These are phyloP conservation scores for Prietella phreatophila DNA, from an alignment of 2,113 vertebrate genomes.

Conservation along the genomic window DNA sequence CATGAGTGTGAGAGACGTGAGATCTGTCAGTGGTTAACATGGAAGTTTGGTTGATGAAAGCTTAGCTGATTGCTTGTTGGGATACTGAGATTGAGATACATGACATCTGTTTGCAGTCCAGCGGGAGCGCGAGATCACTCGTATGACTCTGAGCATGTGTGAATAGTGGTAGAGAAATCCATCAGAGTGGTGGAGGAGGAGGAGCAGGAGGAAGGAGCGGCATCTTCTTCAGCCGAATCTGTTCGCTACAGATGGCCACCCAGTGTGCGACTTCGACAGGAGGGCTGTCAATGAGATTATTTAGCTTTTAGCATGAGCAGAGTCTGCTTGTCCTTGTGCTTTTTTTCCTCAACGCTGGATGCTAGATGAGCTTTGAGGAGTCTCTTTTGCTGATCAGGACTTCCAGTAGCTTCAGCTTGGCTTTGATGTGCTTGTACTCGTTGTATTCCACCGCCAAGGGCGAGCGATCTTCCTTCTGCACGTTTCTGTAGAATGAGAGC, in stretches of 20 bases:
- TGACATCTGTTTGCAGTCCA: background rate
- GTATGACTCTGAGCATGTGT: background rate
- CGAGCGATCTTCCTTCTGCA: slow-evolving; percentile 93
- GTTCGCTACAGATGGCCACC: slow-evolving; percentile 38
- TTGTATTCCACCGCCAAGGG: slow-evolving; percentile 90
- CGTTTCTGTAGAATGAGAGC: slow-evolving; percentile 73
- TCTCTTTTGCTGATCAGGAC: slow-evolving; percentile 97
- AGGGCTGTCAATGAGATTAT: slow-evolving; percentile 46
- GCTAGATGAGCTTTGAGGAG: slow-evolving; percentile 68
- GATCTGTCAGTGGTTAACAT: background rate
- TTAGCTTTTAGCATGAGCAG: slow-evolving; percentile 38
- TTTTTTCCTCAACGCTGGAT: too few relatives aligned
- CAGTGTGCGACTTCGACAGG: slow-evolving; percentile 7
- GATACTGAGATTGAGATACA: background rate
- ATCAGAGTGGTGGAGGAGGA: background rate
- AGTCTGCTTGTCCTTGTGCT: slow-evolving; percentile 42
- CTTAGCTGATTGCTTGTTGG: background rate
- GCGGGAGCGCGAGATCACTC: background rate
- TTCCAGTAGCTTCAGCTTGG: slow-evolving; percentile 90
- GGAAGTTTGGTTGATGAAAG: background rate
- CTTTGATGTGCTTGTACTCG: slow-evolving; percentile 95
- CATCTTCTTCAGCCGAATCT: slow-evolving; percentile 29
- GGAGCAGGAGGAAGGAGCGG: background rate
- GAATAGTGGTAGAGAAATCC: slow-evolving; percentile 15
- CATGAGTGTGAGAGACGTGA: background rate